A percentile compares a stretch with the other conserved stretches of the same genome.
These are phyloP conservation scores for Pyrrhosoma nymphula DNA, from an alignment of 2,888 invertebrate genomes.

Conservation along the genomic window DNA sequence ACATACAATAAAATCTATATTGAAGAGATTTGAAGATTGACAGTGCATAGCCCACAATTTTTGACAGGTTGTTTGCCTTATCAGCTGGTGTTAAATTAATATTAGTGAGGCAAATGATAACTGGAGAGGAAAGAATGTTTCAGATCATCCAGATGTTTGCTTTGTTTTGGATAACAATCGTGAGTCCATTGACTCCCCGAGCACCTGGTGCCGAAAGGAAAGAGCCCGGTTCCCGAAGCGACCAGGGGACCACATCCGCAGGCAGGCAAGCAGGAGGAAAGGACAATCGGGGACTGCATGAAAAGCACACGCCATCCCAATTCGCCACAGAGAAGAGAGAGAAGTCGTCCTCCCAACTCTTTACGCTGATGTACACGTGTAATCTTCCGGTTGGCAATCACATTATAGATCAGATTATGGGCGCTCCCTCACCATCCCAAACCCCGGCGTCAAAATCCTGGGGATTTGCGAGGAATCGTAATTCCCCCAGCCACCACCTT, in stretches of 20 bases:
- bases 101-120: no score
- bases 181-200: background rate
- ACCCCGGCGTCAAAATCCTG: background rate
- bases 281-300: background rate
- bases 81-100: no score
- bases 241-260: background rate
- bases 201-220: background rate
- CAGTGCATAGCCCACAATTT: no score
- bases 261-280: background rate
- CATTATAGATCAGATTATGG: conserved; percentile 8
- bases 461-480: background rate
- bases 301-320: background rate
- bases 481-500: background rate
- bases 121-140: no score
- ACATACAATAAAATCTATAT: no score
- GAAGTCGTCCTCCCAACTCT: background rate
- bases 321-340: background rate
- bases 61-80: no score
- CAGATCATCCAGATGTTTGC: no score
- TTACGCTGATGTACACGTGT: background rate
- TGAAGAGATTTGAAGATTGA: no score
- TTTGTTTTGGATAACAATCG: background rate
- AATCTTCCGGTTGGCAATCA: conserved; percentile 28
- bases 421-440: background rate
- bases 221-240: no score